phyloP scores from a whole-genome alignment of 2,888 invertebrate genomes.

The Melanchra persicariae region DNA sequence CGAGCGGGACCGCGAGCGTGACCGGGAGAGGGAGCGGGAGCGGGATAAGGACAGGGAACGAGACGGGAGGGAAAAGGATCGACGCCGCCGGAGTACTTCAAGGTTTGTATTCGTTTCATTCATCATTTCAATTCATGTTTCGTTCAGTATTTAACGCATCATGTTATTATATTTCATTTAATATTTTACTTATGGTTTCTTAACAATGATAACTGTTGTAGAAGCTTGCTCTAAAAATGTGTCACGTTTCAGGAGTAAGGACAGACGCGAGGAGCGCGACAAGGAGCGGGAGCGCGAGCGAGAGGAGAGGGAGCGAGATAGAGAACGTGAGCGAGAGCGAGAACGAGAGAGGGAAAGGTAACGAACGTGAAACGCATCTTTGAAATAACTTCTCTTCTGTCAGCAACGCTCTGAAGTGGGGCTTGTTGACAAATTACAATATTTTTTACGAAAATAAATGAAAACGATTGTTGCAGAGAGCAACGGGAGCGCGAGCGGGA shows the following conservation, averaged over 20 bases:
- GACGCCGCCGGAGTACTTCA: constrained; percentile 73
- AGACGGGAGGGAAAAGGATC: constrained; percentile 89
- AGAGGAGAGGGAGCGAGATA: constrained; percentile 79
- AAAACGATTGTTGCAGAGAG: constrained; percentile 54
- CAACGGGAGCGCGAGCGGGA: constrained; percentile 78
- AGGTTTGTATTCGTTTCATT: constrained; percentile 62
- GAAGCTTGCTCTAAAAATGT: background rate
- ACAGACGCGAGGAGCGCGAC: constrained; percentile 74
- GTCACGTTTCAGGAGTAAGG: constrained; percentile 63
- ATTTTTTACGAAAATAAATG: background rate
- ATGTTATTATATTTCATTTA: too few relatives aligned
- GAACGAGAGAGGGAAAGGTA: constrained; percentile 83
- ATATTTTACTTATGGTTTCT: background rate
- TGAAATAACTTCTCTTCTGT: too few relatives aligned
- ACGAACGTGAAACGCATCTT: background rate
- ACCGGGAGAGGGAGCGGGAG: constrained; percentile 56
- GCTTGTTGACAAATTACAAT: background rate
- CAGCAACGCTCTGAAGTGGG: too few relatives aligned
- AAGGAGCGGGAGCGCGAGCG: constrained; percentile 79
- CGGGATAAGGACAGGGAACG: constrained; percentile 69
- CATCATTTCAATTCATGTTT: background rate
- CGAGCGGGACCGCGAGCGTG: constrained; percentile 55
- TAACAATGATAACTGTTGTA: background rate
- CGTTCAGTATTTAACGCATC: too few relatives aligned
- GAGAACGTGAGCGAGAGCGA: constrained; percentile 75